These are phyloP conservation scores for Leptopilina clavipes DNA, from an alignment of 1,140 invertebrate genomes.

Conservation along the genomic window DNA sequence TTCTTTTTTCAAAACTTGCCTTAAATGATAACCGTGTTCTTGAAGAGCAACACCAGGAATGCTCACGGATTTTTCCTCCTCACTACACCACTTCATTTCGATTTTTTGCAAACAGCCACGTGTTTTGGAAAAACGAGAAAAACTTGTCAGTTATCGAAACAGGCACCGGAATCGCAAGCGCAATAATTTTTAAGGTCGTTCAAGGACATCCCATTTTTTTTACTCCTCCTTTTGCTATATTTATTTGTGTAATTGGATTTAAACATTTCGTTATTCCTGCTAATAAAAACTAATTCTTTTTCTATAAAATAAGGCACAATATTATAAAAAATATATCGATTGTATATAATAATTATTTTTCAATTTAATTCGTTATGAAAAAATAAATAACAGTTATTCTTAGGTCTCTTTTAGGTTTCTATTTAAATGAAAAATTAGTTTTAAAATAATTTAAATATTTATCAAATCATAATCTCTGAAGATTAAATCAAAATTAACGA, in stretches of 20 bases:
- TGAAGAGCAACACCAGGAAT: background rate
- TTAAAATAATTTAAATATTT: too few relatives aligned
- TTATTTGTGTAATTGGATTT: too few relatives aligned
- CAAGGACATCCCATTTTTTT: constrained; percentile 2
- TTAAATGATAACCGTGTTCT: background rate
- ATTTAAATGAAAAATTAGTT: background rate
- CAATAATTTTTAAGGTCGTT: background rate
- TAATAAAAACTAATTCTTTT: background rate
- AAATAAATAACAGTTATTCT: too few relatives aligned
- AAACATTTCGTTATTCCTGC: background rate
- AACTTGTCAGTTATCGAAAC: background rate
- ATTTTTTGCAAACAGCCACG: constrained; percentile 13
- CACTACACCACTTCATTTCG: background rate
- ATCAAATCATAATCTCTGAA: too few relatives aligned
- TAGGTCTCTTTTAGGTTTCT: too few relatives aligned
- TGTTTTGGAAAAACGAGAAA: constrained; percentile 5
- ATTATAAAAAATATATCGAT: background rate
- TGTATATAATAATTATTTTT: too few relatives aligned
- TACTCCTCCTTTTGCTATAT: constrained; percentile 4
- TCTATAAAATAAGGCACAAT: background rate
- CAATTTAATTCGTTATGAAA: too few relatives aligned
- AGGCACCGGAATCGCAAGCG: constrained; percentile 7
- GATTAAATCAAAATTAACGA: too few relatives aligned
- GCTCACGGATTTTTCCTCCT: background rate
- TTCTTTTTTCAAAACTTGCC: background rate